Evolutionary conservation across 2,888 invertebrate genomes (phyloP).

Genomic region (Pteria penguin): DNA sequence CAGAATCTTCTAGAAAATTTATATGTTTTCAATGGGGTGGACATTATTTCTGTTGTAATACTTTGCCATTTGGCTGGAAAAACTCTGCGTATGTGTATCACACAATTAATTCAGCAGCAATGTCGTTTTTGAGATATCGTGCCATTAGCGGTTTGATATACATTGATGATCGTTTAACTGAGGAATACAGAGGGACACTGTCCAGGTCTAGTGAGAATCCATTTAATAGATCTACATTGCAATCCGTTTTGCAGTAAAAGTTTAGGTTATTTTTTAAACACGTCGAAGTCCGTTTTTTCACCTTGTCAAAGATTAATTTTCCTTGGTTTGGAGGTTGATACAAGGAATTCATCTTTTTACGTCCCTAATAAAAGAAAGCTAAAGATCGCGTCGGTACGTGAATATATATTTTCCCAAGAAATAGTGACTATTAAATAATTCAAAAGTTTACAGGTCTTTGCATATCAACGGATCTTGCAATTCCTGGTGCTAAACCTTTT

Average conservation of each 20-base stretch:
- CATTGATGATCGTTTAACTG: constrained; percentile 27
- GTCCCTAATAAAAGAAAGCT: constrained; percentile 15
- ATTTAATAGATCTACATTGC: constrained; percentile 6
- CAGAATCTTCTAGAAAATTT: constrained; percentile 5
- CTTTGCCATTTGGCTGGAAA: constrained; percentile 26
- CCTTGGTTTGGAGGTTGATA: constrained; percentile 20
- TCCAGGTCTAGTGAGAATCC: not conserved
- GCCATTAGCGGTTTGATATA: constrained; percentile 12
- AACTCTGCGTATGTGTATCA: constrained; percentile 24
- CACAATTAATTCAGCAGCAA: constrained; percentile 18
- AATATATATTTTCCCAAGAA: not conserved
- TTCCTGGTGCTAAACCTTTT: constrained; percentile 27
- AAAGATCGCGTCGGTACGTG: constrained; percentile 1
- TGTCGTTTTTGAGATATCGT: not conserved
- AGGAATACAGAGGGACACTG: constrained; percentile 14
- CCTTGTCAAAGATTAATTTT: constrained; percentile 10
- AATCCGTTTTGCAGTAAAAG: constrained; percentile 11
- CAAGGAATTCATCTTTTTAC: constrained; percentile 9
- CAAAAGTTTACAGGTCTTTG: constrained; percentile 25
- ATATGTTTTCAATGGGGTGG: constrained; percentile 31
- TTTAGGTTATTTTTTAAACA: constrained; percentile 17
- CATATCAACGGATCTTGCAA: constrained; percentile 13
- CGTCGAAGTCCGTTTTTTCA: not conserved
- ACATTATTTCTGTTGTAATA: constrained; percentile 27
- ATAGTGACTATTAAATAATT: not conserved